Base-by-base conservation (phyloP, 2,797 vertebrate genomes). In the Gastrophryne carolinensis region DNA sequence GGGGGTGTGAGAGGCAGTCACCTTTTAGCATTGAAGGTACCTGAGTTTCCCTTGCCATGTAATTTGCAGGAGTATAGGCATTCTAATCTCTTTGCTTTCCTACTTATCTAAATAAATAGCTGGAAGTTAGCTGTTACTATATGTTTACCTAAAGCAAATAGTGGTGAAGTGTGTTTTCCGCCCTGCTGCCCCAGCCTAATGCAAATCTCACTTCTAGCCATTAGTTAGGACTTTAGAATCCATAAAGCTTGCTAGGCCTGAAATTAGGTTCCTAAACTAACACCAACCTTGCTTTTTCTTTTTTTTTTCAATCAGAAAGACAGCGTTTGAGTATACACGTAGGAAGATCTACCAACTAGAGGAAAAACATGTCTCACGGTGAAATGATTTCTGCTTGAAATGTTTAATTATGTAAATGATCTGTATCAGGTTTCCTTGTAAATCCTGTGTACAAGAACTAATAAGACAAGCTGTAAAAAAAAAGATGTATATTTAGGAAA, bases 401-500 rank as follows among this genome's bases (percentile, higher is more conserved):
- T 75, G 39, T 75, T 74, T 74, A 58, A 65, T 57, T 41, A 57
- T 49, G 37, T 57, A 49, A 57, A 67, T 35, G 57, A 63, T 41
- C 50, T 47, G 17, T 34, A 67, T 75, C 63, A 32, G 13, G 34
- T 67, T 75, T 67, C 53, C 54, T 67, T 60, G 27, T 67, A 66
- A 52, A 57, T 35, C 44, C 64, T 41, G 62, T 32, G 44, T 53
- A 63, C 74, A 63, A 64, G 64, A 66, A 49, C 74, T 47, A 61
- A 68, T 52, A 67, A 61, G 41, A 47, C 53, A 68, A 68, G 23
- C 11, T 60, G 54, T 75, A 73, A 54, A 73, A 72, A 68, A 69
- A 72, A 63, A 73, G 32, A 64, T 73, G 50, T 72, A 47, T 72
- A 66, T 66, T 78, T 63, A 78, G 75, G 75, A 78, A 78, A 78